Conservation (phyloP, 2,797 vertebrate genomes). For the Melopsittacus undulatus region DNA sequence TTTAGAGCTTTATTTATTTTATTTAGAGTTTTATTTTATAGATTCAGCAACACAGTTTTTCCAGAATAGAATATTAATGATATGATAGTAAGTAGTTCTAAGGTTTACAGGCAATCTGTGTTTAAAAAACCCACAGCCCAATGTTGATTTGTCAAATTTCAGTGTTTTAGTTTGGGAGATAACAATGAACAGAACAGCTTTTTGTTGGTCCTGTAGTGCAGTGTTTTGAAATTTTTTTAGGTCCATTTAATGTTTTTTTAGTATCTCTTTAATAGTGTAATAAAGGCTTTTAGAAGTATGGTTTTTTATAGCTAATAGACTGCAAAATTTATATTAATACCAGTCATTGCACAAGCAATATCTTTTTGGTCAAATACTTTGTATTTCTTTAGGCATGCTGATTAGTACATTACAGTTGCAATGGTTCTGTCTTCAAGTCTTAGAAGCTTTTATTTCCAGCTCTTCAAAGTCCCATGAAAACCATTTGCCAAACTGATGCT, state of each 20-base stretch:
- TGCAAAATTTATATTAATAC: neutral
- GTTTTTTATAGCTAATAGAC: neutral
- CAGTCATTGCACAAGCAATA: neutral
- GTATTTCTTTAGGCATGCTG: neutral
- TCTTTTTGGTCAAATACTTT: neutral
- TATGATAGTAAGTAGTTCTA: neutral
- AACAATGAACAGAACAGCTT: neutral
- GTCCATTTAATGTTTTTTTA: neutral
- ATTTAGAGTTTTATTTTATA: neutral
- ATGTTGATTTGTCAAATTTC: neutral
- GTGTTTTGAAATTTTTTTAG: neutral
- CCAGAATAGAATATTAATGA: neutral
- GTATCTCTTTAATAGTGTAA: neutral
- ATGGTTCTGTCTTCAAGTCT: neutral
- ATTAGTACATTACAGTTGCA: neutral
- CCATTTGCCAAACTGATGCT: neutral
- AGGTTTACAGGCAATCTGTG: neutral
- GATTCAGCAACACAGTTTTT: neutral
- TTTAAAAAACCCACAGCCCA: neutral
- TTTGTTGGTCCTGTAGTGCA: neutral
- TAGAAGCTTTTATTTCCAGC: constrained; percentile 4
- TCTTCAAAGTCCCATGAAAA: neutral
- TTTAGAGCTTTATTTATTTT: neutral
- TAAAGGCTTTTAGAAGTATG: neutral
- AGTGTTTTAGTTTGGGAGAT: neutral